Conservation (phyloP, 2,113 vertebrate species). For the Anhinga rufa region DNA sequence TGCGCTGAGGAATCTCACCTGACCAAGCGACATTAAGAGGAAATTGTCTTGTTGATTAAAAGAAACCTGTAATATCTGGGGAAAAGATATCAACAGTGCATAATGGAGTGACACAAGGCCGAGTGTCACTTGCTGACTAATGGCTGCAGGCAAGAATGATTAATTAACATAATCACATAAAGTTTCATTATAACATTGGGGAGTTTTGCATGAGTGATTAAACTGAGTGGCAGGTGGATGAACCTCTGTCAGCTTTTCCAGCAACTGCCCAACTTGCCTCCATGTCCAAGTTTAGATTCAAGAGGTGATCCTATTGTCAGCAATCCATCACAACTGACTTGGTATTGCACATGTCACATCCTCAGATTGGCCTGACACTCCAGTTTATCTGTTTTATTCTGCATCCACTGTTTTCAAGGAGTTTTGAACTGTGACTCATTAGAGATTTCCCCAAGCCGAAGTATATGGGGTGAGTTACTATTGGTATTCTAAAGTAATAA, state of each 20-base stretch:
- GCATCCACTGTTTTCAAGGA: neutral
- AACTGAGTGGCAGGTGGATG: neutral
- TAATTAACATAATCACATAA: neutral
- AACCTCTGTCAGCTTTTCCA: neutral
- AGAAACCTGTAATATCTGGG: neutral
- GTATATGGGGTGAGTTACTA: neutral
- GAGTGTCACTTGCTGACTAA: neutral
- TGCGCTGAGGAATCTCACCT: neutral
- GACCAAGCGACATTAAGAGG: neutral
- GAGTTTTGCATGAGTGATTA: neutral
- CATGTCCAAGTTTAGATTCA: neutral
- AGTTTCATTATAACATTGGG: neutral
- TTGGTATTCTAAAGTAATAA: neutral
- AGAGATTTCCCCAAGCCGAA: neutral
- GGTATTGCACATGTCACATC: neutral
- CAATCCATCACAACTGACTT: neutral
- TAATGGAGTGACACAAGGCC: neutral
- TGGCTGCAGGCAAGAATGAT: neutral
- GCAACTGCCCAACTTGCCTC: neutral
- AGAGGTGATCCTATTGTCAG: neutral
- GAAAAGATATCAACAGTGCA: neutral
- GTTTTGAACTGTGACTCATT: neutral
- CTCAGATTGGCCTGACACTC: neutral
- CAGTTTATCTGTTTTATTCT: neutral
- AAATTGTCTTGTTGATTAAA: conserved; percentile 7